Conservation (phyloP, 2,888 invertebrate genomes). For the Gastrophysa polygoni region DNA sequence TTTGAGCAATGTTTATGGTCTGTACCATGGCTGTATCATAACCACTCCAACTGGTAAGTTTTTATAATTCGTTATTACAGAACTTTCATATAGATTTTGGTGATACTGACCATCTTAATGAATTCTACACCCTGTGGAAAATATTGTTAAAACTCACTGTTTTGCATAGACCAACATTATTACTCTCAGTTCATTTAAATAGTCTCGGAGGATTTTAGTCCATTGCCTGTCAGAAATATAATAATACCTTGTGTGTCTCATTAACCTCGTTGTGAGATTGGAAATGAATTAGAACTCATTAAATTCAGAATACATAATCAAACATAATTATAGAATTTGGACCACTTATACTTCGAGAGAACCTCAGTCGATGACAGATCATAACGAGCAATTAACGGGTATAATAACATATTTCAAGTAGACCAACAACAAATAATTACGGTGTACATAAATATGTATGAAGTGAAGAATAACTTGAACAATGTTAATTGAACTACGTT, state of each 20-base stretch:
- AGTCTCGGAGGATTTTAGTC: too few relatives aligned
- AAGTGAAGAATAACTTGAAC: slow-evolving; percentile 12
- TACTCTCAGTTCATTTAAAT: too few relatives aligned
- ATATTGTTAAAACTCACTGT: too few relatives aligned
- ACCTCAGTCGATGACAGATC: slow-evolving; percentile 22
- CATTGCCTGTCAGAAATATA: not conserved
- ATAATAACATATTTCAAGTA: slow-evolving; percentile 13
- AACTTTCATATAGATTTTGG: too few relatives aligned
- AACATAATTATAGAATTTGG: slow-evolving; percentile 12
- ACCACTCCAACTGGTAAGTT: too few relatives aligned
- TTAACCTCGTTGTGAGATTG: not conserved
- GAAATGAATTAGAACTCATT: not conserved
- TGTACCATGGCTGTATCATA: too few relatives aligned
- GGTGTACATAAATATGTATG: slow-evolving; percentile 22
- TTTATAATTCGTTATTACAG: too few relatives aligned
- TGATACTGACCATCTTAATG: too few relatives aligned
- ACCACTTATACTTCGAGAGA: not conserved
- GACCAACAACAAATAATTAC: slow-evolving; percentile 26
- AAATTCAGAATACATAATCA: slow-evolving; percentile 3
- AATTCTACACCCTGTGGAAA: too few relatives aligned
- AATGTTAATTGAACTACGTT: not conserved
- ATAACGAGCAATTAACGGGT: slow-evolving; percentile 23
- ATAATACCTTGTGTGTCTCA: not conserved
- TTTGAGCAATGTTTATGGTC: too few relatives aligned
- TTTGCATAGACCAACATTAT: too few relatives aligned